Evolutionary conservation across 2,113 vertebrate genomes (phyloP).

Genomic region (Thamnophis sirtalis): DNA sequence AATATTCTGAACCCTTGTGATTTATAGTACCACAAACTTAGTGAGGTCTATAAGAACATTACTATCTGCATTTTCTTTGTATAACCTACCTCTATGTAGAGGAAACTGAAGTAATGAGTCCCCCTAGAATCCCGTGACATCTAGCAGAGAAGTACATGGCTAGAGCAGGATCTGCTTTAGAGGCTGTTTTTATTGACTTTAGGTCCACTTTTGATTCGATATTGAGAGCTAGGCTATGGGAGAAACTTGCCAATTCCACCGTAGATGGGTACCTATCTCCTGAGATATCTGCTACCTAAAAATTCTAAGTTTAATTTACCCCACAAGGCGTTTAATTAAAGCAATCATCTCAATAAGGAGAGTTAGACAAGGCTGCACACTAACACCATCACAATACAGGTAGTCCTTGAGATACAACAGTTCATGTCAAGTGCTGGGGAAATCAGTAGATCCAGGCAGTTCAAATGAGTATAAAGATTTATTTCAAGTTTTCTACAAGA

Average conservation of each 20-base stretch:
- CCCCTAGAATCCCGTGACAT: neutral
- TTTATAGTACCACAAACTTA: constrained; percentile 8
- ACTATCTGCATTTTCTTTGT: constrained; percentile 4
- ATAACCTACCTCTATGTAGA: neutral
- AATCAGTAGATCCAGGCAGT: neutral
- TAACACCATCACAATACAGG: neutral
- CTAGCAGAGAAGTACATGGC: neutral
- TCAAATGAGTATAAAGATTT: neutral
- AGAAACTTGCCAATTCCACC: neutral
- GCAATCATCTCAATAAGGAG: neutral
- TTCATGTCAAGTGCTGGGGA: neutral
- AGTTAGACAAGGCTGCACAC: neutral
- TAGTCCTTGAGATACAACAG: neutral
- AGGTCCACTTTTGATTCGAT: neutral
- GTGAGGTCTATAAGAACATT: constrained; percentile 12
- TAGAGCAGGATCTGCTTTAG: neutral
- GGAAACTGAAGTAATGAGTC: neutral
- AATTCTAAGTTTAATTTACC: neutral
- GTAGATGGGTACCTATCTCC: neutral
- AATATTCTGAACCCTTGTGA: neutral
- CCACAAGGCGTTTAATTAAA: neutral
- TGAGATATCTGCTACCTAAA: neutral
- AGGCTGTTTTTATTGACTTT: neutral
- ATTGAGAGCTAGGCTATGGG: neutral
- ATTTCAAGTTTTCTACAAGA: neutral